These are phyloP conservation scores for Apodemia hepburni DNA, from an alignment of 2,888 invertebrate species.

Conservation along the genomic window DNA sequence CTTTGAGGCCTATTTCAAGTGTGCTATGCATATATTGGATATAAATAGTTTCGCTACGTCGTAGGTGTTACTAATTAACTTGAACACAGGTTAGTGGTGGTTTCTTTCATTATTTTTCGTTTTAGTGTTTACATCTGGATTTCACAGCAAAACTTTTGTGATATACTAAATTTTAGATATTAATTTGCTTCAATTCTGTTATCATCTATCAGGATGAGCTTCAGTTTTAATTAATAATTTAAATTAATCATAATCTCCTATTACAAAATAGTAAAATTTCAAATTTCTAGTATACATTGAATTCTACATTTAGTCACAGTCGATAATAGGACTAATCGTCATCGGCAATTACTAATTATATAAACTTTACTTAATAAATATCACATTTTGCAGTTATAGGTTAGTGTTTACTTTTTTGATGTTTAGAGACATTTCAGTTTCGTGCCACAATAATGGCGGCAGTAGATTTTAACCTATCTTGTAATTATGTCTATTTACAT, in stretches of 20 bases:
- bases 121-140: slow-evolving; percentile 90
- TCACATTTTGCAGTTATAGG: slow-evolving; percentile 36
- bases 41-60: slow-evolving; percentile 64
- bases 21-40: slow-evolving; percentile 72
- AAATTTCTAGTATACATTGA: neutral
- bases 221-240: neutral
- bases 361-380: neutral
- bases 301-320: neutral
- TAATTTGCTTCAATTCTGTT: neutral
- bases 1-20: slow-evolving; percentile 66
- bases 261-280: neutral
- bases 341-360: neutral
- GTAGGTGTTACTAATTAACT: slow-evolving; percentile 57
- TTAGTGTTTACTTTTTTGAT: slow-evolving; percentile 77
- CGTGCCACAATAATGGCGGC: slow-evolving; percentile 79
- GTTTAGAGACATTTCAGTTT: slow-evolving; percentile 76
- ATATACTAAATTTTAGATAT: slow-evolving; percentile 38
- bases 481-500: slow-evolving; percentile 53
- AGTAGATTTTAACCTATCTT: slow-evolving; percentile 75
- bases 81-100: slow-evolving; percentile 59
- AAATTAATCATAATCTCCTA: neutral
- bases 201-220: neutral
- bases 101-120: slow-evolving; percentile 52
- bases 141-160: slow-evolving; percentile 79
- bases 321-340: neutral